These are phyloP conservation scores for Agraylea sexmaculata DNA, from an alignment of 1,140 invertebrate genomes.

Conservation along the genomic window DNA sequence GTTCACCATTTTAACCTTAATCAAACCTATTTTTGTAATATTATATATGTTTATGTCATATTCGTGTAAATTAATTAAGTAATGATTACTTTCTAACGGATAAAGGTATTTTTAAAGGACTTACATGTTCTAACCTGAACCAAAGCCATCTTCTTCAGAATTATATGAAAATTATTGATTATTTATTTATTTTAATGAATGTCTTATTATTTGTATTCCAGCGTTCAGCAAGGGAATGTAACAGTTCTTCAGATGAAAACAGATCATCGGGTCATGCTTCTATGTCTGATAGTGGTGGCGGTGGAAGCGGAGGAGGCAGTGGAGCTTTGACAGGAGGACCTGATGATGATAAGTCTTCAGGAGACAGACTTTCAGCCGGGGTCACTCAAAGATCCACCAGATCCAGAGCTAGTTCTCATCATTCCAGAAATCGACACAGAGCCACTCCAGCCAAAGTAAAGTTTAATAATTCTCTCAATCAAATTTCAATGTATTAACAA, in stretches of 20 bases:
- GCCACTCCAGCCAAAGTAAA: conserved; percentile 55
- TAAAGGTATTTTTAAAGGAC: too few relatives aligned
- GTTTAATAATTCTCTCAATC: too few relatives aligned
- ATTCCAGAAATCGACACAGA: conserved; percentile 48
- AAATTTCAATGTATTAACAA: too few relatives aligned
- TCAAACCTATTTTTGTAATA: too few relatives aligned
- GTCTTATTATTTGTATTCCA: conserved; percentile 27
- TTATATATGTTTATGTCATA: too few relatives aligned
- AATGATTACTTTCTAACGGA: too few relatives aligned
- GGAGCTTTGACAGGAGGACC: conserved; percentile 41
- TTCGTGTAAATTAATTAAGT: too few relatives aligned
- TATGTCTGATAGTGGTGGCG: conserved; percentile 74
- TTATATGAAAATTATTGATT: too few relatives aligned
- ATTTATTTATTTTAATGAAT: too few relatives aligned
- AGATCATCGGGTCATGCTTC: conserved; percentile 81
- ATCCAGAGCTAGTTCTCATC: conserved; percentile 38
- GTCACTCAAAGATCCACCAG: conserved; percentile 47
- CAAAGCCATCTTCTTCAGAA: too few relatives aligned
- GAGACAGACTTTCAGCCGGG: conserved; percentile 54
- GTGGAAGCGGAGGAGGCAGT: conserved; percentile 43
- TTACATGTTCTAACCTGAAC: too few relatives aligned
- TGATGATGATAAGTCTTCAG: conserved; percentile 53
- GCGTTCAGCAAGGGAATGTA: conserved; percentile 67
- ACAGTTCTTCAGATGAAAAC: conserved; percentile 80
- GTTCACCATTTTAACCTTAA: too few relatives aligned